Conservation (phyloP, 2,113 vertebrate genomes). For the Hippopotamus amphibius region DNA sequence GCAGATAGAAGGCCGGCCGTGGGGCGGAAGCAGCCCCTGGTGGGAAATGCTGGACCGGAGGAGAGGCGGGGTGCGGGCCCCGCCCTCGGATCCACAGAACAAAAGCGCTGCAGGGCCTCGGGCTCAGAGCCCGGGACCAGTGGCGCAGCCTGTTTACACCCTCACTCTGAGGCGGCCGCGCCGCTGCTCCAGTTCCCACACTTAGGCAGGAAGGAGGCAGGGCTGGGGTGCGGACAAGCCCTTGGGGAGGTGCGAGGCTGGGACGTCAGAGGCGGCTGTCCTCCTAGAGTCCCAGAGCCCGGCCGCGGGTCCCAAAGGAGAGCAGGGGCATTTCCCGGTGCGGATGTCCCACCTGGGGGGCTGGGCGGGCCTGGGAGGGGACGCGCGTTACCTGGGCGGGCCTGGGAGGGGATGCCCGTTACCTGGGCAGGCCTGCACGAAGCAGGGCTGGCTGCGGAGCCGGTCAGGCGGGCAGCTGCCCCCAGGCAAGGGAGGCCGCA, state of each 20-base stretch:
- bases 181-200: accelerated
- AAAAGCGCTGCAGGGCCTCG: neutral
- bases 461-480: constrained; percentile 86
- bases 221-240: neutral
- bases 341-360: neutral
- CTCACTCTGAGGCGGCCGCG: neutral
- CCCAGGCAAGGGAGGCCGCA: constrained; percentile 85
- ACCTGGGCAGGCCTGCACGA: constrained; percentile 93
- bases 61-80: neutral
- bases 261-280: too few species aligned
- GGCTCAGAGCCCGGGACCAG: neutral
- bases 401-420: neutral
- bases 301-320: neutral
- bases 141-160: too few species aligned
- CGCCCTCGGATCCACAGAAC: neutral
- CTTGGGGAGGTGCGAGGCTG: neutral
- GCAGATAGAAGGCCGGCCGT: neutral
- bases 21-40: neutral
- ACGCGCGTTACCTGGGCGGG: constrained; percentile 90
- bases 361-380: too few species aligned
- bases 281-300: too few species aligned
- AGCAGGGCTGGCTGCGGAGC: constrained; percentile 92
- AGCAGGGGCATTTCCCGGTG: neutral
- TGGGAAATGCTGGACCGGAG: neutral
- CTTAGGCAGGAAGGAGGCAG: neutral